Base-by-base conservation (phyloP, 2,113 vertebrate genomes). In the Notechis scutatus region DNA sequence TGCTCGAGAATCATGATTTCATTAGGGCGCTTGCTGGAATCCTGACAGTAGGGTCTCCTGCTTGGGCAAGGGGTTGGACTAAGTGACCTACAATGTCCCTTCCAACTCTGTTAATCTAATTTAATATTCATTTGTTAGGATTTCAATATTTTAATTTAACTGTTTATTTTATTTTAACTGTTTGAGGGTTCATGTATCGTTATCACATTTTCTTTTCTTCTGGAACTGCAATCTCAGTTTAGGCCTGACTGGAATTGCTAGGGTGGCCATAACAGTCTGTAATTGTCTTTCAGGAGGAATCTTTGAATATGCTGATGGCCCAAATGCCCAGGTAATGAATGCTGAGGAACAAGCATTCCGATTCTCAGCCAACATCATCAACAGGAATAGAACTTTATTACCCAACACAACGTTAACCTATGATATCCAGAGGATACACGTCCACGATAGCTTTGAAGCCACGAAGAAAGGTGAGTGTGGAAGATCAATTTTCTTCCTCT, bases 341-440 rank as follows among this genome's bases (percentile, higher is more conserved):
- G 98, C 99, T 0, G 99, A 99, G 96, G 99, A 99, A 56, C 98
- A 99, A 52, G 99, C 99, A 95, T 99, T 99, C 97, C 98, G 99
- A 94, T 99, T 99, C 96, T 99, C 99, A 7, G 99, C 99, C 96
- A 99, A 99, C 95, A 99, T 99, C 95, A 99, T 99, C 95, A 99
- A 99, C 97, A 98, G 99, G 96, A 99, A 99, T 97, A 98, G 99
- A 94, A 99, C 99, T 61, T 95, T 99, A 96, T 92, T 99, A 97
- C 99, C 99, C 93, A 99, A 99, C 97, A 99, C 99, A 15, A 99
- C 99, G 14, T 96, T 99, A 85, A 99, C 99, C 56, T 99, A 99
- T 1, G 99, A 99, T 97, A 99, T 99, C 96, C 99, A 99, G 97
- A 98, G 99, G 98, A 99, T 99, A 97, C 99, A 99, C 96, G 99